Percentiles rank a stretch among this genome's conserved stretches.
Evolutionary conservation across 1,140 invertebrate genomes (phyloP).

Genomic region (Drosophila saltans): DNA sequence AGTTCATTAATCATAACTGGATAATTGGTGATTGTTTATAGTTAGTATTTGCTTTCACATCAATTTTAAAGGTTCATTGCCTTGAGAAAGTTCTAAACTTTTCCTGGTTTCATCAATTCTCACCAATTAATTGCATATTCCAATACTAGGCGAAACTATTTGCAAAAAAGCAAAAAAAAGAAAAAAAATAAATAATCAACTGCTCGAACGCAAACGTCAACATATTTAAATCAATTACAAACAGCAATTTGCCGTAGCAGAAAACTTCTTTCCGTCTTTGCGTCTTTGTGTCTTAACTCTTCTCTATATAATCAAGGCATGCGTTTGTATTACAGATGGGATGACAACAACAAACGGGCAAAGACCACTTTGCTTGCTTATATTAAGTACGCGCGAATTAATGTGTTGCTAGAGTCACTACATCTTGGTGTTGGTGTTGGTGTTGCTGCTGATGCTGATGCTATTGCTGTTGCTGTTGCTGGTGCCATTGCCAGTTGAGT

Average conservation of each 20-base stretch:
- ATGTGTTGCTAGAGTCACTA: constrained; percentile 75
- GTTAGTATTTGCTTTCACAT: constrained; percentile 60
- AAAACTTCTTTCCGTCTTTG: background rate
- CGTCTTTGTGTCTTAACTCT: background rate
- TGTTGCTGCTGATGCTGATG: constrained; percentile 33
- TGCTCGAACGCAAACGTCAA: constrained; percentile 66
- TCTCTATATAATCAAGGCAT: constrained; percentile 63
- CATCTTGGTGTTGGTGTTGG: constrained; percentile 53
- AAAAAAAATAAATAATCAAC: constrained; percentile 55
- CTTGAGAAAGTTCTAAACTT: background rate
- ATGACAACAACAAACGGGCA: constrained; percentile 54
- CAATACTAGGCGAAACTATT: background rate
- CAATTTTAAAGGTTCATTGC: constrained; percentile 21
- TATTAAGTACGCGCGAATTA: constrained; percentile 80
- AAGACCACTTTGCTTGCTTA: constrained; percentile 36
- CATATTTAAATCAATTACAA: constrained; percentile 82
- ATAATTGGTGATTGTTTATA: constrained; percentile 73
- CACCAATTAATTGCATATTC: constrained; percentile 14
- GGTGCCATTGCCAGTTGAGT: constrained; percentile 43
- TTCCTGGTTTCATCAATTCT: background rate
- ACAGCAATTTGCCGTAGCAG: constrained; percentile 66
- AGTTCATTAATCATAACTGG: constrained; percentile 68
- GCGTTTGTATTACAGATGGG: constrained; percentile 80
- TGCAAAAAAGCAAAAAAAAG: background rate
- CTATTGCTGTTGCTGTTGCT: constrained; percentile 36